Base-by-base conservation (phyloP, 1,140 invertebrate species). In the Platorchestia sp. region DNA sequence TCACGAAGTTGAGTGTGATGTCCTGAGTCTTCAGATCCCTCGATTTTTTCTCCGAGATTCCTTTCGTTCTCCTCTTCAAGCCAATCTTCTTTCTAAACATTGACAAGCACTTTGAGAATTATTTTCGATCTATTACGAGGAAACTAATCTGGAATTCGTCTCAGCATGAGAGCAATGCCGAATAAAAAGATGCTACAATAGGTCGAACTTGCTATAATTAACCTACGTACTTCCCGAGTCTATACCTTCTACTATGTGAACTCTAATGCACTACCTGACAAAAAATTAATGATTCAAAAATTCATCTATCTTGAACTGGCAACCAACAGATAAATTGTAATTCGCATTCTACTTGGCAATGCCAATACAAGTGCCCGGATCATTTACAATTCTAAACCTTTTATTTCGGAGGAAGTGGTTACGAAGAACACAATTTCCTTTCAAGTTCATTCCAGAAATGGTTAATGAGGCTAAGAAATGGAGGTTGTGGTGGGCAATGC, bases 71-170 rank as follows among this genome's bases (percentile, higher is more conserved):
- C 14, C 96, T 75, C 86, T 53, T 95, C 45, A 96, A 95, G 0
- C 96, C 96, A n/a, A 96, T 96, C 91, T 96, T 96, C 47, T 96
- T 96, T 44, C 96, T 95, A 45, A 3, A 95, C 5, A 43, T 19
- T 16, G 43, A 3, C n/a, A 19, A 86, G 40, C 14, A 16, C 22
- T 95, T 95, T 53, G 59, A 22, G 27, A 75, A 51, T 51, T 51
- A 10, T 75, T 75, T 75, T 75, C 36, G 14, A 75, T 75, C 59
- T 36, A 27, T 22, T 22, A 36, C 36, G 59, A 22, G 59, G 1
- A 75, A 3, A 27, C 14, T 75, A 22, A 75, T 36, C 59, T 75
- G 1, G 36, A 75, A 10, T 19, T 19, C 14, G 59, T 75, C 10
- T 22, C 27, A 75, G 7, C 1, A 22, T 75, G 1, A 75, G 59